These are phyloP conservation scores for Philaethria dido DNA, from an alignment of 2,888 invertebrate genomes.

Conservation along the genomic window DNA sequence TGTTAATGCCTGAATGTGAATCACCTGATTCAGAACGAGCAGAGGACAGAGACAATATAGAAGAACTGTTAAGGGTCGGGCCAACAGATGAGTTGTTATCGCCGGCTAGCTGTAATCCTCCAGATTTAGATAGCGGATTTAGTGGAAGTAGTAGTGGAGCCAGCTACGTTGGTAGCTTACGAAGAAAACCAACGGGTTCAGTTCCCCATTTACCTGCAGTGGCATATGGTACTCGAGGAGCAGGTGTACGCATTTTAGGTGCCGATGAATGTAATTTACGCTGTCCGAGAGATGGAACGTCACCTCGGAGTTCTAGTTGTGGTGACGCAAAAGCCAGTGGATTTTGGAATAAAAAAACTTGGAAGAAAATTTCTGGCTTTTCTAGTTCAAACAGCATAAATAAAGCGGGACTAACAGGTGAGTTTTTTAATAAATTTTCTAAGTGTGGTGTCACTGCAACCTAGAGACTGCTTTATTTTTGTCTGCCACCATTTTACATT, in stretches of 20 bases:
- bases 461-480: constrained; percentile 19
- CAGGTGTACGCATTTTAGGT: constrained; percentile 76
- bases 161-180: constrained; percentile 89
- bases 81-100: constrained; percentile 89
- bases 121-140: constrained; percentile 92
- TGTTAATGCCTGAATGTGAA: constrained; percentile 93
- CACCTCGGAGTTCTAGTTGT: constrained; percentile 77
- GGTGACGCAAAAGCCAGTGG: constrained; percentile 80
- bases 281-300: constrained; percentile 68
- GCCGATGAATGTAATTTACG: constrained; percentile 73
- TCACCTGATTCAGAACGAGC: constrained; percentile 86
- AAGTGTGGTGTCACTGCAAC: constrained; percentile 16
- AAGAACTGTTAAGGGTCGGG: constrained; percentile 87
- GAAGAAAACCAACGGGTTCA: constrained; percentile 81
- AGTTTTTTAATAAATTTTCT: constrained; percentile 60
- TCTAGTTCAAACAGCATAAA: constrained; percentile 88
- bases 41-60: constrained; percentile 85
- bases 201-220: constrained; percentile 80
- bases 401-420: constrained; percentile 87
- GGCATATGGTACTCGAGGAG: constrained; percentile 79
- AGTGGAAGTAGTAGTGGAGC: constrained; percentile 93
- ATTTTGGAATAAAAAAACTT: constrained; percentile 90
- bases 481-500: constrained; percentile 24
- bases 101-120: constrained; percentile 86
- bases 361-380: constrained; percentile 90